These are phyloP conservation scores for Indri indri DNA, from an alignment of 2,113 vertebrate species.

Conservation along the genomic window DNA sequence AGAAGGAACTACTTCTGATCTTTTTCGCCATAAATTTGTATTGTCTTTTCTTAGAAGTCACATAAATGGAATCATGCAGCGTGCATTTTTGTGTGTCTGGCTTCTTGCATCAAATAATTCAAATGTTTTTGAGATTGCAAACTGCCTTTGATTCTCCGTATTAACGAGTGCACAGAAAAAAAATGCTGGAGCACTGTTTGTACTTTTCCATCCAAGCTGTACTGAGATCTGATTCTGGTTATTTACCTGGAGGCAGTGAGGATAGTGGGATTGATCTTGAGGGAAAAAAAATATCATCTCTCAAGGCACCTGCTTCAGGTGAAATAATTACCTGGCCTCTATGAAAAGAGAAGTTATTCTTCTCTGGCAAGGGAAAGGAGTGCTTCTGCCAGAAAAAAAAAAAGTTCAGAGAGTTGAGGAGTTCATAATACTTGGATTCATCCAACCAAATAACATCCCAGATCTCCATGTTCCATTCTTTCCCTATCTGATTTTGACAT, in stretches of 20 bases:
- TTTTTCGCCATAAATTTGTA: background rate
- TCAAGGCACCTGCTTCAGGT: background rate
- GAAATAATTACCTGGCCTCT: background rate
- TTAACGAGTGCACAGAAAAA: background rate
- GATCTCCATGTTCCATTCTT: constrained; percentile 8
- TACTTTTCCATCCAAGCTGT: background rate
- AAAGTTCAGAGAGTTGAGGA: background rate
- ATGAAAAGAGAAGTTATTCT: constrained; percentile 27
- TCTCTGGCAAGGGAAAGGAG: background rate
- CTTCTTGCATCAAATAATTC: constrained; percentile 24
- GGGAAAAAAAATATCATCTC: background rate
- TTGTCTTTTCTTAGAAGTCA: background rate
- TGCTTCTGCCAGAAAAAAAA: background rate
- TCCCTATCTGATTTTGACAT: constrained; percentile 11
- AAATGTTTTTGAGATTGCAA: background rate
- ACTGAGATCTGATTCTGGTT: background rate
- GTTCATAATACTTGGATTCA: background rate
- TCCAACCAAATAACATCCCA: constrained; percentile 22
- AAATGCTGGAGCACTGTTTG: background rate
- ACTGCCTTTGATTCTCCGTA: background rate
- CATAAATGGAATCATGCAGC: background rate
- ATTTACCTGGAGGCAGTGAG: background rate
- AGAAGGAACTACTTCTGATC: background rate
- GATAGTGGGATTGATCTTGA: background rate
- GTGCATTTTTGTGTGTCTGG: background rate